Percentiles rank a stretch among this genome's conserved stretches.
Conservation (phyloP, 2,113 vertebrate genomes). For the Oxyruncus cristatus region DNA sequence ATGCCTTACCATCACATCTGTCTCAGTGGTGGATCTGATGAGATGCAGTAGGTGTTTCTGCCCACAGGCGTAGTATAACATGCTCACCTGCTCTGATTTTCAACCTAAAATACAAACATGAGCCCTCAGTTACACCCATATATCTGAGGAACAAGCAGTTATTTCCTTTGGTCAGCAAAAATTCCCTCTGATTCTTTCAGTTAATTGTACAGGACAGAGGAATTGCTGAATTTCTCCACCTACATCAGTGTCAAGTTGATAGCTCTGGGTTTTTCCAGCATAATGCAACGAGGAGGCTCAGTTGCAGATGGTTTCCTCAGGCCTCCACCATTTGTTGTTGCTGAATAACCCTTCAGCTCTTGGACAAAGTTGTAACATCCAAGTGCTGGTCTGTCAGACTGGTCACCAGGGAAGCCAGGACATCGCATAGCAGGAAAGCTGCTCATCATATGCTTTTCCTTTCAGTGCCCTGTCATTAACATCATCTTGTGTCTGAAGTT, state of each 20-base stretch:
- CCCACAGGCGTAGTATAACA: neutral
- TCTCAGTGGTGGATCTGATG: neutral
- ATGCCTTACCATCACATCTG: neutral
- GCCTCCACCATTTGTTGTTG: neutral
- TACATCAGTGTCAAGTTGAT: neutral
- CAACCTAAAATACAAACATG: neutral
- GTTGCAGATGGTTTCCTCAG: neutral
- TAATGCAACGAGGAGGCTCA: neutral
- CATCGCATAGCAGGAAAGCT: neutral
- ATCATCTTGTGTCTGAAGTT: neutral
- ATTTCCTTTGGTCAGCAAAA: neutral
- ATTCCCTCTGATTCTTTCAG: neutral
- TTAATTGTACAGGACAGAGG: neutral
- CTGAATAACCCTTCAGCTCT: neutral
- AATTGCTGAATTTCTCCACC: neutral
- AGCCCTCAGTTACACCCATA: rapidly evolving
- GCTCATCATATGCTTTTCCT: neutral
- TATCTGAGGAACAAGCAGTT: neutral
- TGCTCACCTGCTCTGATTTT: neutral
- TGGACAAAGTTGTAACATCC: neutral
- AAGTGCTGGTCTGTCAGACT: neutral
- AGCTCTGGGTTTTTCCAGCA: neutral
- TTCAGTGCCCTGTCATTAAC: neutral
- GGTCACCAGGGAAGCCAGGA: neutral
- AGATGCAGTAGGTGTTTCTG: neutral